Conservation (phyloP, 2,113 vertebrate genomes). For the Paradoxurus hermaphroditus region DNA sequence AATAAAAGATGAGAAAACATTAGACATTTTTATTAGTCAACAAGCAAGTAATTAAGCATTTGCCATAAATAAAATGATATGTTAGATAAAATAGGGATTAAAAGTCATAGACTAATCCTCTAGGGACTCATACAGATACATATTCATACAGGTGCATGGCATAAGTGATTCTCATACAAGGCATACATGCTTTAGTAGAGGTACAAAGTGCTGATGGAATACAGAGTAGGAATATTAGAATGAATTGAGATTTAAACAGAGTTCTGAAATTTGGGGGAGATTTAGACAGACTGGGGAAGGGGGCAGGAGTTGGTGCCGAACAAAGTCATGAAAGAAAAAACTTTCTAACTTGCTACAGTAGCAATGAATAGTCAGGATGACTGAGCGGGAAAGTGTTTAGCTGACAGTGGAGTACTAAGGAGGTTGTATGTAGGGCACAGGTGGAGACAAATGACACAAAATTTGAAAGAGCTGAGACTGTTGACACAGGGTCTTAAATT, state of each 20-base stretch:
- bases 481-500: slow-evolving; percentile 5
- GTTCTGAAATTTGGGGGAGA: background rate
- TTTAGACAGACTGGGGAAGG: background rate
- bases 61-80: background rate
- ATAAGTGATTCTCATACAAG: background rate
- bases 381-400: background rate
- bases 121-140: background rate
- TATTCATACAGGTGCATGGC: background rate
- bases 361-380: background rate
- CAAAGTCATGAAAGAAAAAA: background rate
- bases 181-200: background rate
- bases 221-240: background rate
- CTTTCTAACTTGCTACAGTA: background rate
- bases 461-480: background rate
- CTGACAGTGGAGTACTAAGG: too few species aligned
- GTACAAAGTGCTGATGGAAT: background rate
- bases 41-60: background rate
- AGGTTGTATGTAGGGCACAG: background rate
- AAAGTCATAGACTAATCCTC: background rate
- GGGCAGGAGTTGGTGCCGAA: background rate
- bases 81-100: background rate
- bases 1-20: background rate
- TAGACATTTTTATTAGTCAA: background rate
- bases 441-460: background rate
- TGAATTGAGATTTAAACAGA: background rate